These are phyloP conservation scores for Drosophila sturtevanti DNA, from an alignment of 1,140 invertebrate genomes.

Conservation along the genomic window DNA sequence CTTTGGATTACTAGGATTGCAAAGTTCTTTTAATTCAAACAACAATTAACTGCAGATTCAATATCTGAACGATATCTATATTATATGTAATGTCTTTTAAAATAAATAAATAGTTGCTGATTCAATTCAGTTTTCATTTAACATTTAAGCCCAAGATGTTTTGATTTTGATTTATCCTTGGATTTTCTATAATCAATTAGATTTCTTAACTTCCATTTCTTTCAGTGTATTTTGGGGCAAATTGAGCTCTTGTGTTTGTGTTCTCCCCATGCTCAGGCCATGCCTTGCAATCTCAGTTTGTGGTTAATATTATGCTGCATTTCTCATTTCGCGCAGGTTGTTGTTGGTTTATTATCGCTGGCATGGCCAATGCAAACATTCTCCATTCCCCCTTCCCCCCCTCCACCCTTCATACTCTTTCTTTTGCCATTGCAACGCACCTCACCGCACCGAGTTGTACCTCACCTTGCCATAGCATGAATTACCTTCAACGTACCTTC, in stretches of 20 bases:
- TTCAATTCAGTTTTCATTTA: no score
- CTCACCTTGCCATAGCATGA: constrained; percentile 22
- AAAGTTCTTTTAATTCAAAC: no score
- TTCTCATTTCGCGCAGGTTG: constrained; percentile 73
- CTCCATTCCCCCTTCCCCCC: constrained; percentile 18
- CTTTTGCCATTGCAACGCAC: constrained; percentile 14
- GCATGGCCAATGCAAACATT: constrained; percentile 67
- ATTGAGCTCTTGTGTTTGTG: constrained; percentile 39
- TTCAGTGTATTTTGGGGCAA: constrained; percentile 24
- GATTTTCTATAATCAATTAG: background rate
- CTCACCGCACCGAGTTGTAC: constrained; percentile 17
- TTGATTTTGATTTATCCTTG: no score
- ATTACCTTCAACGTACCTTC: constrained; percentile 27
- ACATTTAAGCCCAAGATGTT: no score
- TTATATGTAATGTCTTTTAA: no score
- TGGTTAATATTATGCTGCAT: constrained; percentile 80
- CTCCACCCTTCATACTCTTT: no score
- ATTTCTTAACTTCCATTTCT: background rate
- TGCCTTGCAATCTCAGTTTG: constrained; percentile 73
- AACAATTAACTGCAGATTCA: no score
- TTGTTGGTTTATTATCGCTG: constrained; percentile 72
- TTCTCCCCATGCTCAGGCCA: constrained; percentile 2
- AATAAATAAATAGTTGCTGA: no score
- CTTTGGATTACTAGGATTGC: no score
- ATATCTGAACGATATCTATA: no score